A percentile compares a stretch with the other conserved stretches of the same genome.
Conservation (phyloP, 2,113 vertebrate species). For the Marcusenius ussheri region DNA sequence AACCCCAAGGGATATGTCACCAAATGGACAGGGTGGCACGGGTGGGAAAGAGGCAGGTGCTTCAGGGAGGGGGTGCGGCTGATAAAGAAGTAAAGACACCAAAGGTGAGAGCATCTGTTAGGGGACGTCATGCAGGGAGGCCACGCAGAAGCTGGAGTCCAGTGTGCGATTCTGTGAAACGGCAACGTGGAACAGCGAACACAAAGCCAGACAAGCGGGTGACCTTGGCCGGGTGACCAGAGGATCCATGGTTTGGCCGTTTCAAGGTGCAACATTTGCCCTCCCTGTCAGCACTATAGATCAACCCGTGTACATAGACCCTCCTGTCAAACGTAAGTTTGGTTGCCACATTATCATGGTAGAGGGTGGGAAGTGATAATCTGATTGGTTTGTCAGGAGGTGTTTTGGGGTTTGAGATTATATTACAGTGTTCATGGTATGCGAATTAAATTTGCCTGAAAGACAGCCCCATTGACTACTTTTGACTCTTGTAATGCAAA, state of each 20-base stretch:
- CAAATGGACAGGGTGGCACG: constrained; percentile 62
- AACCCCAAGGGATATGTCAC: constrained; percentile 49
- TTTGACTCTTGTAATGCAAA: background rate
- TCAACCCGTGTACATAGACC: constrained; percentile 90
- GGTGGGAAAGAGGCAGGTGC: constrained; percentile 61
- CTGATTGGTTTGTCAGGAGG: constrained; percentile 20
- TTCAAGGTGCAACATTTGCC: constrained; percentile 90
- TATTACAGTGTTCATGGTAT: background rate
- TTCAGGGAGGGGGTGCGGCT: constrained; percentile 53
- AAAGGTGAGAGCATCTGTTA: constrained; percentile 81
- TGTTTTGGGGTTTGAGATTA: background rate
- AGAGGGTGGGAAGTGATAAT: constrained; percentile 80
- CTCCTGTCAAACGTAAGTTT: constrained; percentile 89
- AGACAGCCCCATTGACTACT: background rate
- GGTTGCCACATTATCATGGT: constrained; percentile 98
- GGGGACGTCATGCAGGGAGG: constrained; percentile 92
- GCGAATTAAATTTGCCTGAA: background rate
- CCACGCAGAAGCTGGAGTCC: constrained; percentile 87
- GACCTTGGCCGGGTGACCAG: constrained; percentile 77
- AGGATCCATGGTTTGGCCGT: constrained; percentile 94
- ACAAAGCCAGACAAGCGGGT: constrained; percentile 90
- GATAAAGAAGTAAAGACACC: constrained; percentile 76
- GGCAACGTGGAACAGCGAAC: constrained; percentile 80
- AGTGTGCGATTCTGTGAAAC: constrained; percentile 80
- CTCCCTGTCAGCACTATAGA: constrained; percentile 84